phyloP scores from a whole-genome alignment of 2,113 vertebrate genomes.

The Tragelaphus scriptus region DNA sequence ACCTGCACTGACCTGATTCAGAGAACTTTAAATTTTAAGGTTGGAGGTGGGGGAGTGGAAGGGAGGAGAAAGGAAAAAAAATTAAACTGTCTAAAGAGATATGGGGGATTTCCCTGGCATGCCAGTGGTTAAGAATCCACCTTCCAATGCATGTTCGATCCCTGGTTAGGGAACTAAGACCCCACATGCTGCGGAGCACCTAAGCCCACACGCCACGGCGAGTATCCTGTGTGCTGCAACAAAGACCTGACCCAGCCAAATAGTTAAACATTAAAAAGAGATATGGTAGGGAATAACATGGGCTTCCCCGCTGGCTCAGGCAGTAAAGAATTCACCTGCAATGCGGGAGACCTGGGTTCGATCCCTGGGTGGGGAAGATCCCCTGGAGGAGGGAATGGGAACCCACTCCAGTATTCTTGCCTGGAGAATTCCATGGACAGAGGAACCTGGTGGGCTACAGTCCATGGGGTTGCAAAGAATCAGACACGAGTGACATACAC shows the following conservation, averaged over 20 bases:
- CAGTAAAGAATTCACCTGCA: background rate
- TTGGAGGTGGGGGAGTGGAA: background rate
- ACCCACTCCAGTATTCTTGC: background rate
- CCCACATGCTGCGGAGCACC: background rate
- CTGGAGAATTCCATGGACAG: background rate
- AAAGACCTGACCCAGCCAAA: background rate
- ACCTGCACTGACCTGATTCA: constrained; percentile 22
- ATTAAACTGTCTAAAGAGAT: background rate
- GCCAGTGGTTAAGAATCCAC: background rate
- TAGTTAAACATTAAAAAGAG: background rate
- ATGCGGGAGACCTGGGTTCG: background rate
- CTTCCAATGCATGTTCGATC: background rate
- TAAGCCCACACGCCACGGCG: background rate
- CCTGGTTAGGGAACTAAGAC: background rate
- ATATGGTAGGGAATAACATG: background rate
- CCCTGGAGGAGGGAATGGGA: background rate
- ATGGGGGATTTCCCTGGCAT: background rate
- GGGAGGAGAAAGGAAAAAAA: background rate
- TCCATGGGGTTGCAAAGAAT: background rate
- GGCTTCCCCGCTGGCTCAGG: background rate
- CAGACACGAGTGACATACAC: rapidly evolving
- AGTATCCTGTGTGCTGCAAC: background rate
- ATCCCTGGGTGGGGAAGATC: background rate
- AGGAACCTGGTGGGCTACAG: background rate
- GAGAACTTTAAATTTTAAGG: constrained; percentile 35